A percentile compares a stretch with the other conserved stretches of the same genome.
These are phyloP conservation scores for Poeciliopsis presidionis DNA, from an alignment of 2,797 vertebrate species.

Conservation along the genomic window DNA sequence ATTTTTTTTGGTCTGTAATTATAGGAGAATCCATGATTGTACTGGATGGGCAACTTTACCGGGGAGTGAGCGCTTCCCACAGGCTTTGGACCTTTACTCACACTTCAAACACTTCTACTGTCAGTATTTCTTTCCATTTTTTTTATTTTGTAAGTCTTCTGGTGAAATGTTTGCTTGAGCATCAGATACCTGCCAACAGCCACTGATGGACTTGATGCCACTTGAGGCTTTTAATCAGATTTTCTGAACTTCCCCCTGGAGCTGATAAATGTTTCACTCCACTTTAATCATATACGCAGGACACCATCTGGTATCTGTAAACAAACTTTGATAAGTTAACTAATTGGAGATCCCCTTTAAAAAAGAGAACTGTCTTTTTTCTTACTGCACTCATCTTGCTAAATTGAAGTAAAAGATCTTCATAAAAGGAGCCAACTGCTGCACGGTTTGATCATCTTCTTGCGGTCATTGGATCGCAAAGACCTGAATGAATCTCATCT, in stretches of 20 bases:
- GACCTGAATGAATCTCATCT: slow-evolving; percentile 11
- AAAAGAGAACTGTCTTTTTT: neutral
- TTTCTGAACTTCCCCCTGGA: slow-evolving; percentile 4
- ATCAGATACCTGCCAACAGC: neutral
- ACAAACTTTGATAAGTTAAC: slow-evolving; percentile 29
- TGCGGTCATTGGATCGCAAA: neutral
- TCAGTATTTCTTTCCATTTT: neutral
- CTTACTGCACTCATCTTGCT: neutral
- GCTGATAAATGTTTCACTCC: slow-evolving; percentile 8
- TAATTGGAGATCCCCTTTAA: slow-evolving; percentile 7
- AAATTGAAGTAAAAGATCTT: neutral
- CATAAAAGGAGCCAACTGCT: neutral
- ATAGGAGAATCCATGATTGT: neutral
- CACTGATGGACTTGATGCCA: slow-evolving; percentile 5
- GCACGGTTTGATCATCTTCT: slow-evolving; percentile 1
- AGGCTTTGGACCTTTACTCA: neutral
- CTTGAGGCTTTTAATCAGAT: slow-evolving; percentile 21
- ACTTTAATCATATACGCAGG: slow-evolving; percentile 7
- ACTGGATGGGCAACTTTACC: neutral
- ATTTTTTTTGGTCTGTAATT: neutral
- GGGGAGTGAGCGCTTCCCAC: neutral
- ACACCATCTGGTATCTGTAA: slow-evolving; percentile 2
- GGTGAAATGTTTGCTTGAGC: neutral
- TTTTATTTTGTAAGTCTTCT: neutral
- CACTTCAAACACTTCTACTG: neutral